Conservation (phyloP, 2,888 invertebrate species). For the Noctua janthina region DNA sequence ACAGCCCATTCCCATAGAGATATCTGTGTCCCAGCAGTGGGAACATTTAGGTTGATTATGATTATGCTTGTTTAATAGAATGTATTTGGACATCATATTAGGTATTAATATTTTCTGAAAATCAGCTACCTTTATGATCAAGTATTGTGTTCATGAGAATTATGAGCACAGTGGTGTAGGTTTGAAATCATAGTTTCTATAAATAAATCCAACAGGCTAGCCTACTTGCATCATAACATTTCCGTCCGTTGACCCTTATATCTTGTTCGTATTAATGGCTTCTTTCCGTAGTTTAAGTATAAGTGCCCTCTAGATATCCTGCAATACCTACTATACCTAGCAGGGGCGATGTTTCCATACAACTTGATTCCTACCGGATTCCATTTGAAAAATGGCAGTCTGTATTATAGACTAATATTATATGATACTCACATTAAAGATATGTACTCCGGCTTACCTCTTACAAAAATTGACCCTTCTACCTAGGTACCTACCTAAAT, state of each 20-base stretch:
- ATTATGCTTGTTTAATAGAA: neutral
- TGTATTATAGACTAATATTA: too few species aligned
- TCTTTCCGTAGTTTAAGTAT: constrained; percentile 37
- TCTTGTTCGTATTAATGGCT: constrained; percentile 22
- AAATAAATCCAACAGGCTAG: constrained; percentile 18
- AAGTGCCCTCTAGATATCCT: constrained; percentile 8
- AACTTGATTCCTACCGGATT: too few species aligned
- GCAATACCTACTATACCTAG: neutral
- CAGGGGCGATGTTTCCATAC: too few species aligned
- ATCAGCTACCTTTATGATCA: neutral
- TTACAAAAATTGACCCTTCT: too few species aligned
- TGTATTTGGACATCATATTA: neutral
- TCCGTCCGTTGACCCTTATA: constrained; percentile 37
- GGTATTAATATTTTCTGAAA: neutral
- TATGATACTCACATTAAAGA: too few species aligned
- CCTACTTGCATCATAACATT: constrained; percentile 29
- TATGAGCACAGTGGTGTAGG: neutral
- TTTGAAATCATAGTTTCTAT: constrained; percentile 24
- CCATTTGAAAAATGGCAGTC: too few species aligned
- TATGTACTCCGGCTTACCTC: too few species aligned
- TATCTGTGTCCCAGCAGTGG: neutral
- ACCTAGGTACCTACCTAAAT: neutral
- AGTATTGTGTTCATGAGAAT: too few species aligned
- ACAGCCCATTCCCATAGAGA: neutral
- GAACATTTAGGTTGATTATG: neutral